Base-by-base conservation (phyloP, 2,113 vertebrate genomes). In the Ammospiza caudacuta region DNA sequence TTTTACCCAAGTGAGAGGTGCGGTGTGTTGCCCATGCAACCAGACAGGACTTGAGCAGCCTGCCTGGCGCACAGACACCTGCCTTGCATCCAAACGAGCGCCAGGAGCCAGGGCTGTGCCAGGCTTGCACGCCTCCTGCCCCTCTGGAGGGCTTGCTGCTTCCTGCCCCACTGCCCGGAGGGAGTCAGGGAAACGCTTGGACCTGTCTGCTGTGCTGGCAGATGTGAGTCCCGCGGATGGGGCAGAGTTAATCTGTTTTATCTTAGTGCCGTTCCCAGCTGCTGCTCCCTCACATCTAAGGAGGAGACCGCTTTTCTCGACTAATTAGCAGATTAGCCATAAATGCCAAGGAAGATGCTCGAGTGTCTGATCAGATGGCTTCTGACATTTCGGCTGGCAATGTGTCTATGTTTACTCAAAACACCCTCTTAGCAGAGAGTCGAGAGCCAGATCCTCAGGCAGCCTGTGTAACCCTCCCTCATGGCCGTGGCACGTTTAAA, bases 401-500 rank as follows among this genome's bases (percentile, higher is more conserved):
- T 9, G 58, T 24, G 64, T 83, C 37, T 52, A 6, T 73, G 44
- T 83, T 92, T 94, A 31, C 54, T 73, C n/a, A 39, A 58, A 87
- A 41, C 69, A 22, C 37, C 61, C 57, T 59, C 35, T 46, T 62
- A 14, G 39, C 3, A 0, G 43, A 75, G 68, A 41, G 31, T 35
- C 0, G 8, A 39, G 51, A 67, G 67, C 27, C 1, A 3, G 63
- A 35, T 74, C 39, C 69, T 57, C 31, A 8, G 12, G 13, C 63
- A 68, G 81, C 23, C 23, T 1, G 7, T 27, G 58, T 44, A 19
- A 55, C 62, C 61, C 35, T 59, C 47, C 57, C 68, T 61, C 0
- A 1, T 9, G 35, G 74, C 4, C 0, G 2, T 24, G 39, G 15
- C 1, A 2, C 4, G 0, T 63, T 87, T 37, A 44, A 46, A 6